A percentile compares a stretch with the other conserved stretches of the same genome.
phyloP scores from a whole-genome alignment of 2,888 invertebrate genomes.

The Ochlodes sylvanus region DNA sequence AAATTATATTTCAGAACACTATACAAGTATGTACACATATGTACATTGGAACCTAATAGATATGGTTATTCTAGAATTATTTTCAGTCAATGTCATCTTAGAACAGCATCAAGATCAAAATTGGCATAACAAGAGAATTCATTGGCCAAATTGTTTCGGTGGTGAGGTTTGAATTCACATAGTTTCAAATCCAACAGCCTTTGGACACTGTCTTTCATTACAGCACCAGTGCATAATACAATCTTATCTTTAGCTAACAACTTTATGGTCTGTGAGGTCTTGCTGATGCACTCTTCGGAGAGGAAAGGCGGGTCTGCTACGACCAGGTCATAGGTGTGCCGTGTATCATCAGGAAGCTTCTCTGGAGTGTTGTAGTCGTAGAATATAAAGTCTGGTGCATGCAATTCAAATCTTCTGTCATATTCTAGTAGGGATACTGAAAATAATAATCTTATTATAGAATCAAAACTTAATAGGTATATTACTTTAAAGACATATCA shows the following conservation, averaged over 20 bases:
- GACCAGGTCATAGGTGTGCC: conserved; percentile 90
- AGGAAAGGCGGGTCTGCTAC: conserved; percentile 98
- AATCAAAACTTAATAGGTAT: not conserved
- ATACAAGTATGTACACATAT: too few relatives aligned
- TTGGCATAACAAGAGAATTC: conserved; percentile 97
- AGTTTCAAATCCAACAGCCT: conserved; percentile 87
- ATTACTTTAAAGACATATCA: too few relatives aligned
- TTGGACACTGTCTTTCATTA: conserved; percentile 90
- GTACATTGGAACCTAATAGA: too few relatives aligned
- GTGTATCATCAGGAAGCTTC: conserved; percentile 86
- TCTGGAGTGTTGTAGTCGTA: conserved; percentile 95
- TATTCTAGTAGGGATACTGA: conserved; percentile 92
- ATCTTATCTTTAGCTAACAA: conserved; percentile 90
- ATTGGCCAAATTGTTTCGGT: conserved; percentile 96
- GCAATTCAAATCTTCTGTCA: conserved; percentile 92
- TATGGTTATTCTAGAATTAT: too few relatives aligned
- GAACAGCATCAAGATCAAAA: conserved; percentile 87
- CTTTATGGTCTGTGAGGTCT: conserved; percentile 91
- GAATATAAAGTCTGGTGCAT: conserved; percentile 91
- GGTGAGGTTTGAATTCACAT: conserved; percentile 91
- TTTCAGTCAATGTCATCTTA: conserved; percentile 56
- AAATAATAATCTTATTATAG: conserved; percentile 51
- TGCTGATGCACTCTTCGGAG: conserved; percentile 95
- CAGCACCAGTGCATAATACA: conserved; percentile 94
- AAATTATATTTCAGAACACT: too few relatives aligned